Base-by-base conservation (phyloP, 1,140 invertebrate genomes). In the Dermatophagoides farinae region DNA sequence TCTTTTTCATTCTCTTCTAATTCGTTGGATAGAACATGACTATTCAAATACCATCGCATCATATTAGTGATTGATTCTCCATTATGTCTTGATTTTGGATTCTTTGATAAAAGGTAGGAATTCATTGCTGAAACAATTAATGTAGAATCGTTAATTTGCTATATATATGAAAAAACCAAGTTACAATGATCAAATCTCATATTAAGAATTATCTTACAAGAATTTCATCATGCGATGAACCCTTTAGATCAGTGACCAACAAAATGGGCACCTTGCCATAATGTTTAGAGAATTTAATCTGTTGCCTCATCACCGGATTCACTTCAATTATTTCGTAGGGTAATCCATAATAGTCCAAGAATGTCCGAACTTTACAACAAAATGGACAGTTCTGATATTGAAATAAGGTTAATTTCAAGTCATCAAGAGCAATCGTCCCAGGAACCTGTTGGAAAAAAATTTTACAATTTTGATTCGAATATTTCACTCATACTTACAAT, bases 301-400 rank as follows among this genome's bases (percentile, higher is more conserved):
- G 84, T 66, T 83, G 82, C 40, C 87, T 77, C 0, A 91, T 75
- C 1, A 97, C 87, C 38, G 90, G 88, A 76, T 96, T 87, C 0
- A 98, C 95, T 78, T 99, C 95, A 16, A 98, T 83, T 16, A 98
- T 77, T 68, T 97, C 83, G 73, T 98, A 98, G 0, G 86, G 87
- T 55, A 97, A 78, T 6, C 92, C 92, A 73, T 86, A 82, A 68
- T 85, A 91, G 74, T 98, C 91, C 5, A 99, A 74, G 71, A 89
- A 88, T 18, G 88, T 83, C 63, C 95, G 78, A 0, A 97, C 72
- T 78, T 98, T 99, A 69, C 91, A 97, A 72, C 95, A 98, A 73
- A 97, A 99, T 38, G 95, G 95, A 73, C 93, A 98, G 4, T 88
- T 93, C 68, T 93, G 85, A 71, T 92, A 98, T 76, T 98, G 93